Conservation (phyloP, 2,113 vertebrate genomes). For the Odobenus rosmarus region DNA sequence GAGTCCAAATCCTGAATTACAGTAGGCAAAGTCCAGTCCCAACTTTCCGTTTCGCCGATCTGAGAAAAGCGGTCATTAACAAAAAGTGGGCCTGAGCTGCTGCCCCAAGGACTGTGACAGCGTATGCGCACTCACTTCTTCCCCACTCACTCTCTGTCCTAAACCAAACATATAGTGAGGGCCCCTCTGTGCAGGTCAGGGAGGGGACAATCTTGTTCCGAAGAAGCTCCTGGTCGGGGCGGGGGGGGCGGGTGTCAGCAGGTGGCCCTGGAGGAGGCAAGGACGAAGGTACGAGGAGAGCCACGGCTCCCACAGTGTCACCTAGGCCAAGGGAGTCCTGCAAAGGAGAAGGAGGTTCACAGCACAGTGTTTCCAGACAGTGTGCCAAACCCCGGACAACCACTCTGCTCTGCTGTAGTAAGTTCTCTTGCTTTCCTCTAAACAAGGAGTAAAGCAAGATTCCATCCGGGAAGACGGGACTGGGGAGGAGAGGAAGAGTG, state of each 20-base stretch:
- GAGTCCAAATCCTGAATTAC: slow-evolving; percentile 34
- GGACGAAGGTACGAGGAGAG: not conserved
- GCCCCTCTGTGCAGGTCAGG: not conserved
- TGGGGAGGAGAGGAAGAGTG: not conserved
- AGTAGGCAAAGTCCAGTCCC: not conserved
- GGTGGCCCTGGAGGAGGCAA: not conserved
- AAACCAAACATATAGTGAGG: not conserved
- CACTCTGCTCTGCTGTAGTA: not conserved
- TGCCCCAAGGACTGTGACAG: not conserved
- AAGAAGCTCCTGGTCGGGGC: not conserved
- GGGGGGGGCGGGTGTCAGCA: not conserved
- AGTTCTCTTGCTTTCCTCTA: not conserved
- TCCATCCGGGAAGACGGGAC: not conserved
- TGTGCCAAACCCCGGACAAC: not conserved
- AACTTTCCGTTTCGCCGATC: not conserved
- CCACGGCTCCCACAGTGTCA: not conserved
- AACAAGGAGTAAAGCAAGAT: not conserved
- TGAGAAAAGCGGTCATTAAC: not conserved
- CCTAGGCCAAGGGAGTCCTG: not conserved
- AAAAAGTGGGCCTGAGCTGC: not conserved
- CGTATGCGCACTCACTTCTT: not conserved
- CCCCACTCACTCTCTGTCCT: not conserved
- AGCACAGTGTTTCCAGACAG: not conserved
- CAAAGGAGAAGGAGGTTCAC: not conserved
- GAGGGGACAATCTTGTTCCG: not conserved